These are phyloP conservation scores for Malurus elegans DNA, from an alignment of 2,113 vertebrate genomes.

Conservation along the genomic window DNA sequence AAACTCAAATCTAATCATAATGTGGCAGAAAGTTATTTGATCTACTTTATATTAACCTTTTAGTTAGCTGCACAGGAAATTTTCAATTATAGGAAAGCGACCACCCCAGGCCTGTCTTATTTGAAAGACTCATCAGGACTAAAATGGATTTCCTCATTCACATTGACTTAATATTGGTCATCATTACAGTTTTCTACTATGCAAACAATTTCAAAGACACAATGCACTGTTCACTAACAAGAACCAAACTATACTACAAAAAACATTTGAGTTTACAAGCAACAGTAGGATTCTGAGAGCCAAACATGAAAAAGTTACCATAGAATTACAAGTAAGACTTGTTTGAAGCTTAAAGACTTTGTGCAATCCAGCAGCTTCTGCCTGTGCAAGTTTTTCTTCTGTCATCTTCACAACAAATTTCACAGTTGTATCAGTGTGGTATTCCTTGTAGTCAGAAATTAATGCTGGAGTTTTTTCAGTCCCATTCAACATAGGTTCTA, in stretches of 20 bases:
- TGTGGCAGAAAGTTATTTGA: not conserved
- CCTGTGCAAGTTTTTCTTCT: conserved; percentile 95
- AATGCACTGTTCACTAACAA: not conserved
- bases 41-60: not conserved
- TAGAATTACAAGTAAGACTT: conserved; percentile 97
- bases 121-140: not conserved
- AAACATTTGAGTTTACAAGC: not conserved
- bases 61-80: not conserved
- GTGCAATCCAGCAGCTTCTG: conserved; percentile 94
- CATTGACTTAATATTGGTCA: not conserved
- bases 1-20: not conserved
- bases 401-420: conserved; percentile 98
- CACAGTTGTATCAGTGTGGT: conserved; percentile 95
- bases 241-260: not conserved
- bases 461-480: conserved; percentile 95
- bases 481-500: conserved; percentile 97
- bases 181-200: not conserved
- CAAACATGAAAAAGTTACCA: conserved; percentile 81
- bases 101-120: not conserved
- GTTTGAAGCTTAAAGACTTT: conserved; percentile 99
- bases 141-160: not conserved
- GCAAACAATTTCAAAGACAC: not conserved
- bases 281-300: conserved; percentile 19
- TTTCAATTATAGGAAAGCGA: not conserved
- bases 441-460: conserved; percentile 97